Evolutionary conservation across 2,888 invertebrate species (phyloP), one percentile per base, ranked within the genome.

Genomic region (Deilephila elpenor): DNA sequence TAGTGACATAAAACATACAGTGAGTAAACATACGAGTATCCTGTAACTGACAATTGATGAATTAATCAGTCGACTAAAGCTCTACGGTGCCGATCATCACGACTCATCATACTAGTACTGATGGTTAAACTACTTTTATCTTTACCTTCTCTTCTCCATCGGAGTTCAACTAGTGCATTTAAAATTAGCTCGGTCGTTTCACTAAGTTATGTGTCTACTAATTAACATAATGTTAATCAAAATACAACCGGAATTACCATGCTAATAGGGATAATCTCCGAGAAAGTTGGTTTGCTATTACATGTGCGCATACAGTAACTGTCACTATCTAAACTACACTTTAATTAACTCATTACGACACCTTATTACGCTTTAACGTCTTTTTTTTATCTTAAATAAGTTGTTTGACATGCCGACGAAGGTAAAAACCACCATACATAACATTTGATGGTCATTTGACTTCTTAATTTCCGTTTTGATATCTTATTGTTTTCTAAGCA

Each of bases 311-410:
- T 14, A 17, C 17, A 37, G 64, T 53, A 56, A 17, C 19, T 53
- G 29, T 29, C 56, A 29, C 19, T 70, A 53, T 70, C 70, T 60
- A n/a, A 60, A 60, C 60, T 60, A 60, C 60, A 29, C 29, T 60
- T 60, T 60, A 60, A 60, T 60, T 60, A 60, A 60, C 29, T 17
- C 25, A 17, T 29, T 60, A 29, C 60, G 17, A 19, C 56, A 56
- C n/a, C 56, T 60, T 60, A 60, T 60, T 60, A 29, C n/a, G 56
- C 29, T 14, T 60, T 60, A 60, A 32, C 60, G 14, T 29, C 25
- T 2, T 56, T n/a, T 56, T 56, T n/a, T 56, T 56, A 60, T 29
- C 14, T 60, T 60, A 17, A 11, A 29, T 1, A 14, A 60, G 29
- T 11, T 8, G 60, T 32, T 32, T 29, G n/a, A 17, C 56, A n/a